These are phyloP conservation scores for Oreochromis mossambicus DNA, from an alignment of 2,797 vertebrate species.

Conservation along the genomic window DNA sequence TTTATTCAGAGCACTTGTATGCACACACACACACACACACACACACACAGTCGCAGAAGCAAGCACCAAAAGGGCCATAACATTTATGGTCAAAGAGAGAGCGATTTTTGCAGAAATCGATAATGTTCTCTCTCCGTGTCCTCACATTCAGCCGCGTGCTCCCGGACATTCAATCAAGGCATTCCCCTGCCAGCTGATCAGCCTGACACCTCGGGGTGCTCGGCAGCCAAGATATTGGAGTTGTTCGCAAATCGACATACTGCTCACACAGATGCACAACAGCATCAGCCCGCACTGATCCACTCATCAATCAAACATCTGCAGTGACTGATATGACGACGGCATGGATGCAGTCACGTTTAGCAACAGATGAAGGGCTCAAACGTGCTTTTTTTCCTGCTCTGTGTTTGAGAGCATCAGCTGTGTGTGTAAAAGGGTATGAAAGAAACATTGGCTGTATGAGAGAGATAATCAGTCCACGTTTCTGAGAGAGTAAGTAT, in stretches of 20 bases:
- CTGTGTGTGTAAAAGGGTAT: background rate
- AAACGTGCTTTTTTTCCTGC: background rate
- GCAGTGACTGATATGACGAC: background rate
- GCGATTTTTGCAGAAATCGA: conserved; percentile 30
- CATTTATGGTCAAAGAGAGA: conserved; percentile 21
- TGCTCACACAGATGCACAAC: background rate
- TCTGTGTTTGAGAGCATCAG: background rate
- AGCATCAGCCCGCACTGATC: background rate
- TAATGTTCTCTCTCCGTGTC: conserved; percentile 23
- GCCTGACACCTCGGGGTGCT: conserved; percentile 7
- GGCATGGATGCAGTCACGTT: background rate
- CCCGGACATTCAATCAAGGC: conserved; percentile 34
- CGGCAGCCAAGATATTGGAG: background rate
- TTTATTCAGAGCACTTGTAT: background rate
- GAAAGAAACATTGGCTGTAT: background rate
- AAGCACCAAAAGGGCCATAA: conserved; percentile 8
- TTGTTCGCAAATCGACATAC: conserved; percentile 16
- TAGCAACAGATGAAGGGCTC: background rate
- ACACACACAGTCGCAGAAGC: background rate
- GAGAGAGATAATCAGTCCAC: background rate
- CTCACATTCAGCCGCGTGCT: conserved; percentile 9
- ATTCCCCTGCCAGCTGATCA: background rate
- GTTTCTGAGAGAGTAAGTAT: background rate
- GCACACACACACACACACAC: background rate
- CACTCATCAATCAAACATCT: conserved; percentile 42